Conservation (phyloP, 2,797 vertebrate species). For the Graptemys geographica region DNA sequence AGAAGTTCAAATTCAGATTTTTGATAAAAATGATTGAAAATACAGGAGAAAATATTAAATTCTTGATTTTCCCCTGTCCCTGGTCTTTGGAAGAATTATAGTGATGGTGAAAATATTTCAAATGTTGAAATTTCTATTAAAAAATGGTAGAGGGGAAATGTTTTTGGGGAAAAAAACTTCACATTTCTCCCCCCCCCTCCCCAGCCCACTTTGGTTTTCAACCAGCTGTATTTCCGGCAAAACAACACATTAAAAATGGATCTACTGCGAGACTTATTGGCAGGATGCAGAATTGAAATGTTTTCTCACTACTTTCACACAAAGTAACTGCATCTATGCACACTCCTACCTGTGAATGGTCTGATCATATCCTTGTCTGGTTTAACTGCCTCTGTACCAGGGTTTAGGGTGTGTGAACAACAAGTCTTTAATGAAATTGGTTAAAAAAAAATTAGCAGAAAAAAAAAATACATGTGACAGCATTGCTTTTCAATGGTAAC, state of each 20-base stretch:
- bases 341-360: background rate
- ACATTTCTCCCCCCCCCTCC: background rate
- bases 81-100: background rate
- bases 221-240: background rate
- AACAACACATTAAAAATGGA: background rate
- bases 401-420: background rate
- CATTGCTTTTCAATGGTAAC: background rate
- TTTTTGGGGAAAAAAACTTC: background rate
- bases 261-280: background rate
- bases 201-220: background rate
- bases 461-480: background rate
- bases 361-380: background rate
- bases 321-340: background rate
- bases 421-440: background rate
- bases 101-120: background rate
- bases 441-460: background rate
- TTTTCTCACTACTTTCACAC: background rate
- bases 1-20: background rate
- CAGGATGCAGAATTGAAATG: background rate
- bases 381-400: background rate
- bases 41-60: background rate
- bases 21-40: background rate
- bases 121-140: background rate
- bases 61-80: background rate
- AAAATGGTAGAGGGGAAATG: background rate